Conservation (phyloP, 2,888 invertebrate species). For the Zygothrica quintamaculata region DNA sequence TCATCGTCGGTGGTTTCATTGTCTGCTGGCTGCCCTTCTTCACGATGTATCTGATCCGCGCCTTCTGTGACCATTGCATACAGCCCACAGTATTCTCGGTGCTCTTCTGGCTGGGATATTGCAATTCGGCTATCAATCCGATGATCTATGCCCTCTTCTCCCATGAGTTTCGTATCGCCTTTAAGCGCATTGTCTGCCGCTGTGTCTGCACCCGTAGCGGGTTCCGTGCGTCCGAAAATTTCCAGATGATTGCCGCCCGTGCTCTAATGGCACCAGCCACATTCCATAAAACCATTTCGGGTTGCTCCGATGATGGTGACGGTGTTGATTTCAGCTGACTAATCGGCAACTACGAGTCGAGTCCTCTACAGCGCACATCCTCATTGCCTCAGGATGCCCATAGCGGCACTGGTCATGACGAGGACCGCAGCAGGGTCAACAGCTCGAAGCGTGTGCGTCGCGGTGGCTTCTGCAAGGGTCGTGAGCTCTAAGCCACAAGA, state of each 20-base stretch:
- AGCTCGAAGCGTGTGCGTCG: slow-evolving; percentile 64
- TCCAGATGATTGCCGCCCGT: slow-evolving; percentile 84
- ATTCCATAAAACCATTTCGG: slow-evolving; percentile 84
- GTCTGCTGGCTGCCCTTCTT: slow-evolving; percentile 99
- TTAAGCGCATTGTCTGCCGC: slow-evolving; percentile 95
- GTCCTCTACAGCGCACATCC: slow-evolving; percentile 71
- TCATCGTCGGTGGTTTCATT: slow-evolving; percentile 98
- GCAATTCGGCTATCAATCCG: slow-evolving; percentile 98
- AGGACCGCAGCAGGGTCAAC: slow-evolving; percentile 23
- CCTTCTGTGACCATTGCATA: slow-evolving; percentile 94
- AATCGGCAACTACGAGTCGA: slow-evolving; percentile 73
- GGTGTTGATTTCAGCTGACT: slow-evolving; percentile 84
- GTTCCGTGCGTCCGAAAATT: slow-evolving; percentile 84
- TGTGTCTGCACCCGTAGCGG: slow-evolving; percentile 88
- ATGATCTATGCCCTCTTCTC: slow-evolving; percentile 97
- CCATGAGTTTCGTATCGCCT: slow-evolving; percentile 97
- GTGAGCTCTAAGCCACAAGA: slow-evolving; percentile 50
- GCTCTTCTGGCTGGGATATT: slow-evolving; percentile 98
- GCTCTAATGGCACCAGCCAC: slow-evolving; percentile 84
- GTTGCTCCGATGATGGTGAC: slow-evolving; percentile 83
- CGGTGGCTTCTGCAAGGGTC: slow-evolving; percentile 80
- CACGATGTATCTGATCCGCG: slow-evolving; percentile 95
- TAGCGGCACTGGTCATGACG: slow-evolving; percentile 13
- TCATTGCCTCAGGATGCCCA: slow-evolving; percentile 70
- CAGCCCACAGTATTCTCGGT: slow-evolving; percentile 94